phyloP scores from a whole-genome alignment of 2,797 vertebrate species.

The Pangasius macronema region DNA sequence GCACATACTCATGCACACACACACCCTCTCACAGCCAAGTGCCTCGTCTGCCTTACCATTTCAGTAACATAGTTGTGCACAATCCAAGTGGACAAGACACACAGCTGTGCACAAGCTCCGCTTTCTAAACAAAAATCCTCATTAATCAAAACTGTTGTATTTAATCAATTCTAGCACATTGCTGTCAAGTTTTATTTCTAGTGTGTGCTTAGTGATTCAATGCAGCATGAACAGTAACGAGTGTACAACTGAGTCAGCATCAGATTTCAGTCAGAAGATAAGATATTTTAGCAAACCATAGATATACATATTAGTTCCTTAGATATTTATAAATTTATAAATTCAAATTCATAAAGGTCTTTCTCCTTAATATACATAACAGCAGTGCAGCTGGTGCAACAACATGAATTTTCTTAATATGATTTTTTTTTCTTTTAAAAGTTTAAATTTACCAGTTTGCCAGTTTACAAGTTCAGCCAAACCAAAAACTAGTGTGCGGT shows the following conservation, averaged over 20 bases:
- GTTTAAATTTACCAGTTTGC: no score
- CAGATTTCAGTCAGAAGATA: not conserved
- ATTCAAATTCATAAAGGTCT: no score
- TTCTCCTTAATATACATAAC: not conserved
- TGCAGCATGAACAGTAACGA: not conserved
- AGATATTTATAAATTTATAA: not conserved
- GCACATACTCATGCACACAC: slow-evolving; percentile 48
- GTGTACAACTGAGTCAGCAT: not conserved
- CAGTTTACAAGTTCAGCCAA: not conserved
- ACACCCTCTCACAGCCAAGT: slow-evolving; percentile 38
- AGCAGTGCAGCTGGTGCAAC: not conserved
- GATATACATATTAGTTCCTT: not conserved
- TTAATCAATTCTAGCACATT: not conserved
- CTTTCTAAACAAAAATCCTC: not conserved
- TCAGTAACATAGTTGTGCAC: slow-evolving; percentile 73
- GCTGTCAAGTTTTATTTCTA: not conserved
- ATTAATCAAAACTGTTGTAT: slow-evolving; percentile 1
- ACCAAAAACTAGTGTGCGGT: not conserved
- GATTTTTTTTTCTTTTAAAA: no score
- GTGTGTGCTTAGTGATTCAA: not conserved
- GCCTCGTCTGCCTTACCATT: slow-evolving; percentile 67
- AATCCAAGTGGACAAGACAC: slow-evolving; percentile 68
- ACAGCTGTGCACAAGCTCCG: not conserved
- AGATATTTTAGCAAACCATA: not conserved
- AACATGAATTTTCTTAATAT: not conserved